Evolutionary conservation across 2,797 vertebrate species (phyloP), one percentile per base, ranked within the genome.

Genomic region (Tenualosa thibaudeaui): DNA sequence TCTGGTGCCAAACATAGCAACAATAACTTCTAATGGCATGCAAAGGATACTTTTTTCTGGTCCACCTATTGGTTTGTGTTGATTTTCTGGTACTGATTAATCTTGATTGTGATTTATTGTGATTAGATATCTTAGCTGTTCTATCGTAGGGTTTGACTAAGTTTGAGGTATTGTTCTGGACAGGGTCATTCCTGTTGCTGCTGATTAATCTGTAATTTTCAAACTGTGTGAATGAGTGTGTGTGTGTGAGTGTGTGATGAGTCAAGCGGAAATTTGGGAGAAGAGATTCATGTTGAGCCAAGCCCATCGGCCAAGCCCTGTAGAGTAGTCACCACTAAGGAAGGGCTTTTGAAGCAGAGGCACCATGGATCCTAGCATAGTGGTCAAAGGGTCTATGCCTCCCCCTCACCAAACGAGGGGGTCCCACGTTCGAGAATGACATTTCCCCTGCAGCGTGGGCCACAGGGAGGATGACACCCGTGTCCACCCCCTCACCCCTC

Each of bases 391-490:
- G 75, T 50, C 60, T 82, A 81, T 60, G 60, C 68, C 68, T 37
- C 68, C 37, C 37, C 31, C 13, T 71, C 54, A 56, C 68, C 37
- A 26, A 84, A 85, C 83, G 19, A 60, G 56, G 78, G 81, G 37
- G 17, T 58, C 68, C 54, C 62, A 58, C 83, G 56, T 68, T 75
- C 86, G 88, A 90, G 89, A 93, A 91, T 89, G 93, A 95, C 90
- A 93, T 95, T 94, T 95, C 93, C 94, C 89, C 83, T 82, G 88
- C 85, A 87, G 60, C 0, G 86, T 88, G 89, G 90, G 90, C 89
- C 89, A 86, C 84, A 88, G 92, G 93, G 88, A 94, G 92, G 95
- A 93, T 93, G 92, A 93, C 92, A 91, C 94, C 93, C 90, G 89
- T 93, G 92, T 94, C 94, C 94, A 94, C 93, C 94, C 92, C 65